phyloP scores from a whole-genome alignment of 2,797 vertebrate species.

The Lagodon rhomboides region DNA sequence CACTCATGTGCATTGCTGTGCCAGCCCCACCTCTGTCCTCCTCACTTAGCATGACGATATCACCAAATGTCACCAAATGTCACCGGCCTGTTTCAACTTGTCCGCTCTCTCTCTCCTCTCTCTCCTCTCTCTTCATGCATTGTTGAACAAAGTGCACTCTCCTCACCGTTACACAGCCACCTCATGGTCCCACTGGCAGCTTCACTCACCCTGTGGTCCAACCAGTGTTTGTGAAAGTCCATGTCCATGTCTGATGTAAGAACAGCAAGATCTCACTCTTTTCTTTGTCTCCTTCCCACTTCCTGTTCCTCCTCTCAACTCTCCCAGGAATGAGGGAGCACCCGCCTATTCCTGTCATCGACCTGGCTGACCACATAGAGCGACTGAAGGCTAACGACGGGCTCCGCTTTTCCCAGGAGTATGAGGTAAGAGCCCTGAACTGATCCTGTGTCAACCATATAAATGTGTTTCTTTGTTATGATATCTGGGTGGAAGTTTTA shows the following conservation, averaged over 20 bases:
- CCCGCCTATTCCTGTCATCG: slow-evolving; percentile 89
- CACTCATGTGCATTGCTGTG: slow-evolving; percentile 78
- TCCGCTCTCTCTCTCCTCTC: slow-evolving; percentile 28
- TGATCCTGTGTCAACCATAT: slow-evolving; percentile 10
- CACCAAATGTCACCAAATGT: slow-evolving; percentile 73
- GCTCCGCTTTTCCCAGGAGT: slow-evolving; percentile 96
- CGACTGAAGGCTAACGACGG: slow-evolving; percentile 95
- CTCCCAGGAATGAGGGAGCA: slow-evolving; percentile 92
- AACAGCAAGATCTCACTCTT: slow-evolving; percentile 51
- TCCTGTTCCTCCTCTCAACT: slow-evolving; percentile 47
- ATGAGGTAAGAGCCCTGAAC: slow-evolving; percentile 88
- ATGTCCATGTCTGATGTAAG: slow-evolving; percentile 20
- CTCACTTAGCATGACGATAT: slow-evolving; percentile 81
- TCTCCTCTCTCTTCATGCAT: slow-evolving; percentile 71
- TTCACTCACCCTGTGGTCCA: slow-evolving; percentile 77
- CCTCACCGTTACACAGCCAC: slow-evolving; percentile 77
- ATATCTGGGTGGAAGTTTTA: slow-evolving; percentile 33
- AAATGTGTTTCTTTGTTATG: slow-evolving; percentile 51
- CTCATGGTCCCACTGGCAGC: slow-evolving; percentile 78
- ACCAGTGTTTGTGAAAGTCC: slow-evolving; percentile 61
- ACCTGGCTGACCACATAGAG: slow-evolving; percentile 94
- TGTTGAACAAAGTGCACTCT: slow-evolving; percentile 76
- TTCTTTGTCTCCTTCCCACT: slow-evolving; percentile 7
- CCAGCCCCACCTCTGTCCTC: slow-evolving; percentile 74
- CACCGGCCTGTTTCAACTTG: slow-evolving; percentile 71